Evolutionary conservation across 2,888 invertebrate species (phyloP).

Genomic region (Agonopterix subpropinquella): DNA sequence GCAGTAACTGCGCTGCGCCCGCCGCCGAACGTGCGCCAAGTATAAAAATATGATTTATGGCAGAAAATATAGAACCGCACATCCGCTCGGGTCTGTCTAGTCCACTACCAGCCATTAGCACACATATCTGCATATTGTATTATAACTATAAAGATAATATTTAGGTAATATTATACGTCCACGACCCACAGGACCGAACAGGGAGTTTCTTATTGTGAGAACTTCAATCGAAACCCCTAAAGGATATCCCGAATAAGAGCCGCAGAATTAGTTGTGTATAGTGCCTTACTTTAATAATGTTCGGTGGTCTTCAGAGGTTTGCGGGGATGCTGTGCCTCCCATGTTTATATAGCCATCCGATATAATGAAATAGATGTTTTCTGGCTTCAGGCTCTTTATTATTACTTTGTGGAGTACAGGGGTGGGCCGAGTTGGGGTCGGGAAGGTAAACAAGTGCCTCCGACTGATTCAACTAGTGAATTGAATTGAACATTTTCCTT

Average conservation of each 20-base stretch:
- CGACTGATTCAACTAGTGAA: conserved; percentile 57
- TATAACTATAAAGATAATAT: not conserved
- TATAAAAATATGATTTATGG: conserved; percentile 68
- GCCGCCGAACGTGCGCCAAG: conserved; percentile 47
- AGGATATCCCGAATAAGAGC: conserved; percentile 53
- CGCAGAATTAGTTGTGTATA: conserved; percentile 65
- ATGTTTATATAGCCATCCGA: conserved; percentile 57
- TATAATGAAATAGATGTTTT: conserved; percentile 70
- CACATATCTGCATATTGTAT: conserved; percentile 34
- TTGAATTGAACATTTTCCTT: conserved; percentile 52
- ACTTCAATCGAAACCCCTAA: conserved; percentile 41
- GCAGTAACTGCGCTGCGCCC: conserved; percentile 53
- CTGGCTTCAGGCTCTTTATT: conserved; percentile 74
- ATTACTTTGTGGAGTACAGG: conserved; percentile 65
- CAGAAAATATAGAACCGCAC: conserved; percentile 38
- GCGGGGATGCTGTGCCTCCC: conserved; percentile 46
- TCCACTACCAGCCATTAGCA: conserved; percentile 37
- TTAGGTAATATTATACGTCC: not conserved
- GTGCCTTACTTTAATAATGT: conserved; percentile 66
- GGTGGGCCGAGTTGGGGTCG: conserved; percentile 50
- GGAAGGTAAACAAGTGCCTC: conserved; percentile 62
- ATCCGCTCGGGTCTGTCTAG: conserved; percentile 38
- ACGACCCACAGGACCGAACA: not conserved
- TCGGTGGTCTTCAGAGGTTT: conserved; percentile 63
- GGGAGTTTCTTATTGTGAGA: conserved; percentile 36